Base-by-base conservation (phyloP, 2,113 vertebrate genomes). In the Tonatia bakeri region DNA sequence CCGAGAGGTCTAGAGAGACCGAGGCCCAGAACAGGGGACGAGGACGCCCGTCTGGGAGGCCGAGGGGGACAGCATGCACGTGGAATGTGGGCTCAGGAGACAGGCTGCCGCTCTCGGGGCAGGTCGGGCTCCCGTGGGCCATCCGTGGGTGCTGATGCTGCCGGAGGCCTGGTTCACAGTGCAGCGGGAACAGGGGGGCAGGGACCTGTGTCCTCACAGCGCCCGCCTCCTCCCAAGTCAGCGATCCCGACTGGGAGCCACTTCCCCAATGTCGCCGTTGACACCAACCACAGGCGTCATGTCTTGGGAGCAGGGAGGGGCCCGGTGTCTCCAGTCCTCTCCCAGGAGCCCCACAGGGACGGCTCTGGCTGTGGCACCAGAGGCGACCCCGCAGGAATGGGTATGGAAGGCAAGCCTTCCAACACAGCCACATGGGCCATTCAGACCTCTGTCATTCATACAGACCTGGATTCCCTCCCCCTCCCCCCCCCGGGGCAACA, bases 201-300 rank as follows among this genome's bases (percentile, higher is more conserved):
- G n/a, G 0, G 3, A 2, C 31, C n/a, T 56, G 64, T 24, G 20
- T 38, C 31, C 36, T 67, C 1, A 12, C 7, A 38, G 40, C 5
- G 14, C 24, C 14, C 16, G 69, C 3, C 11, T 45, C 17, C 33
- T 67, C 40, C 36, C 45, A 72, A 12, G 20, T 20, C 19, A 17
- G 12, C 24, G 4, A 10, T 4, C 8, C 3, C 15, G 28, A 33
- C 5, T 0, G 2, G 40, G 17, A 56, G 22, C n/a, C 7, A 1
- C 19, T 79, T 80, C 56, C 82, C 52, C 22, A n/a, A 24, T 14
- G 24, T 40, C 28, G 3, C 0, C 14, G 9, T 11, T 36, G 24
- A 20, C 10, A 26, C 28, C 16, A 40, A 33, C 4, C 13, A 26
- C 1, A 4, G 31, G 22, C 45, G 31, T n/a, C 47, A 28, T 22